These are phyloP conservation scores for Nysson spinosus DNA, from an alignment of 2,888 invertebrate species.

Conservation along the genomic window DNA sequence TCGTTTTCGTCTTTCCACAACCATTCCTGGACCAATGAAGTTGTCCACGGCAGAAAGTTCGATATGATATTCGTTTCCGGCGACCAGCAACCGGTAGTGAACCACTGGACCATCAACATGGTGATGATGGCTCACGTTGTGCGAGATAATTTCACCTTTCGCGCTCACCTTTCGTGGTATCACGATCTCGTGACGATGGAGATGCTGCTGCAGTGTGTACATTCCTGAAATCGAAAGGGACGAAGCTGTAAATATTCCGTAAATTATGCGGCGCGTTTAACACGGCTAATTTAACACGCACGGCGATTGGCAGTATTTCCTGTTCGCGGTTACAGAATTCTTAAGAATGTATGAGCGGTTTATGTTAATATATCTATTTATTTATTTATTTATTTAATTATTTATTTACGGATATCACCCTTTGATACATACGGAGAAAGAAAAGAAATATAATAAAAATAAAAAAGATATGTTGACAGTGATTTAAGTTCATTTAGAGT, in stretches of 20 bases:
- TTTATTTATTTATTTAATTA: not conserved
- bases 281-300: too few relatives aligned
- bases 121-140: constrained; percentile 79
- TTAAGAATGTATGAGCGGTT: too few relatives aligned
- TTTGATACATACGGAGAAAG: too few relatives aligned
- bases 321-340: too few relatives aligned
- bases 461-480: too few relatives aligned
- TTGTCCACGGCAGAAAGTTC: constrained; percentile 72
- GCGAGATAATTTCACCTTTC: constrained; percentile 80
- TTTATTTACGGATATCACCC: not conserved
- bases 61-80: constrained; percentile 74
- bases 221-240: constrained; percentile 73
- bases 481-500: too few relatives aligned
- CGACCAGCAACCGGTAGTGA: constrained; percentile 78
- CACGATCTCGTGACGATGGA: constrained; percentile 80
- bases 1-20: constrained; percentile 84
- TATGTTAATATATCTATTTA: not conserved
- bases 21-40: constrained; percentile 79
- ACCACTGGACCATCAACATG: constrained; percentile 79
- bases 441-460: too few relatives aligned
- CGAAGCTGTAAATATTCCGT: not conserved
- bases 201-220: constrained; percentile 78
- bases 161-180: constrained; percentile 82
- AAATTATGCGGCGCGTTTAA: too few relatives aligned
- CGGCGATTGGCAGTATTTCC: too few relatives aligned